These are phyloP conservation scores for Solenopsis fugax DNA, from an alignment of 1,140 invertebrate species.

Conservation along the genomic window DNA sequence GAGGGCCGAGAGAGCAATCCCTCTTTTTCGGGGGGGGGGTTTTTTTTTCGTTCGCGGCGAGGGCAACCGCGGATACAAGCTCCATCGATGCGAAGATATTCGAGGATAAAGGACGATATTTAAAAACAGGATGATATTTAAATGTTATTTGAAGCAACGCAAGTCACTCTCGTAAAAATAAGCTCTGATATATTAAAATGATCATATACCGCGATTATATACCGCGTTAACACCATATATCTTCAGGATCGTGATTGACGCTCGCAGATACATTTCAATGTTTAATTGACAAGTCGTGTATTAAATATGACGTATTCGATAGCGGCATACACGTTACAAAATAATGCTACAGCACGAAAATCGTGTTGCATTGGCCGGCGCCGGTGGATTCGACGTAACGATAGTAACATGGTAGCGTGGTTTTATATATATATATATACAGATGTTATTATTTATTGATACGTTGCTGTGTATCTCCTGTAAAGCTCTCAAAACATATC, in stretches of 20 bases:
- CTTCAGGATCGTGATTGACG: background rate
- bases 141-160: background rate
- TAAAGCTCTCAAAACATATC: constrained; percentile 45
- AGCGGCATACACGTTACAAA: background rate
- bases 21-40: constrained; percentile 10
- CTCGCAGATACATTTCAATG: background rate
- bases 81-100: background rate
- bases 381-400: background rate
- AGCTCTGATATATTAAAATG: too few relatives aligned
- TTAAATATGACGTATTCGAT: constrained; percentile 24
- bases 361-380: background rate
- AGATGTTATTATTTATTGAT: constrained; percentile 57
- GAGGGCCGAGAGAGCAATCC: constrained; percentile 4
- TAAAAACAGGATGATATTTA: background rate
- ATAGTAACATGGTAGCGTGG: background rate
- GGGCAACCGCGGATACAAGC: background rate
- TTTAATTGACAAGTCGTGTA: constrained; percentile 31
- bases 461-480: constrained; percentile 7
- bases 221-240: background rate
- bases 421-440: constrained; percentile 53
- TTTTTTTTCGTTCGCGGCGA: background rate
- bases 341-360: constrained; percentile 30
- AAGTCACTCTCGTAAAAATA: background rate
- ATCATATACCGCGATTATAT: background rate
- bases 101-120: background rate